Percentiles rank a stretch among this genome's conserved stretches.
phyloP scores from a whole-genome alignment of 30 jellyfish, hydroid and myxozoan genomes.

The Calvadosia cruxmelitensis region DNA sequence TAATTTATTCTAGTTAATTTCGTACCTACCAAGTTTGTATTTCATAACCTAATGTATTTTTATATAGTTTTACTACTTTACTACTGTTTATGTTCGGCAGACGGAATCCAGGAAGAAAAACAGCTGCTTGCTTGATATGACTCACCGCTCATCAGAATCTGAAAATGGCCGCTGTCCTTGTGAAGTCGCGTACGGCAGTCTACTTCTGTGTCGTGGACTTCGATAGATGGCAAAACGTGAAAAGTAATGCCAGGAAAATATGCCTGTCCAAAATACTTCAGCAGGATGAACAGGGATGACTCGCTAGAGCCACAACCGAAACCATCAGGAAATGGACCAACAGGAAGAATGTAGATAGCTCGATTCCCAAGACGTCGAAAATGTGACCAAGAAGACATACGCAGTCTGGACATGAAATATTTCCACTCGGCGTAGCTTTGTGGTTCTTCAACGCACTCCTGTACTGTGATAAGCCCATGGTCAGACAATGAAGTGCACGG shows the following conservation, averaged over 20 bases:
- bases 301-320: slow-evolving; percentile 1
- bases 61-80: too few species aligned
- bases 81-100: too few species aligned
- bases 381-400: slow-evolving; percentile 29
- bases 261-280: slow-evolving; percentile 43
- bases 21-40: too few species aligned
- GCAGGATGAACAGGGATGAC: background rate
- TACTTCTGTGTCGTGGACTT: slow-evolving; percentile 25
- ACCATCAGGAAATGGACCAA: slow-evolving; percentile 85
- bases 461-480: too few species aligned
- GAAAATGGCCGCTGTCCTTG: slow-evolving; percentile 57
- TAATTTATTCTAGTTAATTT: too few species aligned
- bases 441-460: slow-evolving; percentile 38
- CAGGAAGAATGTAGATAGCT: slow-evolving; percentile 31
- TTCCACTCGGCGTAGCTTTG: slow-evolving; percentile 81
- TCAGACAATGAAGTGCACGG: too few species aligned
- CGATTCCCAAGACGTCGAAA: slow-evolving; percentile 39
- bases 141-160: slow-evolving; percentile 64
- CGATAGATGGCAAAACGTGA: slow-evolving; percentile 47
- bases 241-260: slow-evolving; percentile 47
- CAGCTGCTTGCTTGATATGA: too few species aligned
- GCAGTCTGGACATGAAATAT: slow-evolving; percentile 27
- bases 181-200: slow-evolving; percentile 52
- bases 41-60: too few species aligned
- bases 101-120: too few species aligned